These are phyloP conservation scores for Bugula neritina DNA, from an alignment of 2,888 invertebrate species.

Conservation along the genomic window DNA sequence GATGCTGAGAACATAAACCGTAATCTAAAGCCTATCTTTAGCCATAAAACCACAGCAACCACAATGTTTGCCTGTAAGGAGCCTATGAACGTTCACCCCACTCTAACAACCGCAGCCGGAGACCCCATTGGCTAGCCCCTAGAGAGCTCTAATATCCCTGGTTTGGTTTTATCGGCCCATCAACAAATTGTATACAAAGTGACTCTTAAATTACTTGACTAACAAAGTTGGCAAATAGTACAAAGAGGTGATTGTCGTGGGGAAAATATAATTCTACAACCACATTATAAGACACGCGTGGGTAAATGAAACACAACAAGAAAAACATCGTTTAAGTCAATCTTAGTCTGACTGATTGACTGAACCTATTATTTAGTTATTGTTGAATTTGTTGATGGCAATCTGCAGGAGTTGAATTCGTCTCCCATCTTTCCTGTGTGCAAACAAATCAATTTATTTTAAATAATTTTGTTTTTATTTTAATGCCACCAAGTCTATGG, in stretches of 20 bases:
- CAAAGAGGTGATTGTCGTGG: constrained; percentile 17
- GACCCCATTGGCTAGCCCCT: neutral
- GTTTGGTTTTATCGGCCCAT: constrained; percentile 13
- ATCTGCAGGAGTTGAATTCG: no score
- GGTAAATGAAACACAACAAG: constrained; percentile 4
- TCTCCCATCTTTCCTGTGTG: no score
- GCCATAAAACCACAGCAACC: neutral
- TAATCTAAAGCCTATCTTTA: constrained; percentile 5
- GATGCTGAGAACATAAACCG: constrained; percentile 17
- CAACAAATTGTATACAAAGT: constrained; percentile 5
- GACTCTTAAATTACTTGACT: neutral
- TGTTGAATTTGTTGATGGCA: no score
- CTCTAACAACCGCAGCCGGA: neutral
- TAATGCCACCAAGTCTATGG: no score
- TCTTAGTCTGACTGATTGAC: neutral
- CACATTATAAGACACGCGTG: constrained; percentile 18
- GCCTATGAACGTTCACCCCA: neutral
- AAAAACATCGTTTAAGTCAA: neutral
- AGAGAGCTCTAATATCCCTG: neutral
- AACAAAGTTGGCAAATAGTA: neutral
- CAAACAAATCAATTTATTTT: no score
- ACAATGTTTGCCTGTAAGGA: neutral
- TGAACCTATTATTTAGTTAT: neutral
- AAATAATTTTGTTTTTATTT: no score
- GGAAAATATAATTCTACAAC: neutral